Percentiles rank a stretch among this genome's conserved stretches.
phyloP scores from a whole-genome alignment of 2,113 vertebrate genomes.

The Ictalurus furcatus region DNA sequence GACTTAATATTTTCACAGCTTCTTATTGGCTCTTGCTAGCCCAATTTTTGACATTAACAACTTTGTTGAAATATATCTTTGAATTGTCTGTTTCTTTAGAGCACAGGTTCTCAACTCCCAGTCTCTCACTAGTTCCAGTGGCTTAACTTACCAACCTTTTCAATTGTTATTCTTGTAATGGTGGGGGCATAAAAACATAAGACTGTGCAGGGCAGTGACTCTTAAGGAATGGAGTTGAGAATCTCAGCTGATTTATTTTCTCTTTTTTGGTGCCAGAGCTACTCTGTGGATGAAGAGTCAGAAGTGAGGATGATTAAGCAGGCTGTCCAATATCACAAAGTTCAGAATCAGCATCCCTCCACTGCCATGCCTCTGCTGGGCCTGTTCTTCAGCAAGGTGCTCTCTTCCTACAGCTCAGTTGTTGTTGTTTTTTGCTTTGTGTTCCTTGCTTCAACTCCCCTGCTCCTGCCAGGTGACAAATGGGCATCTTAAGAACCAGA shows the following conservation, averaged over 20 bases:
- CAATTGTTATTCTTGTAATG: not conserved
- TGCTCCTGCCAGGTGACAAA: not conserved
- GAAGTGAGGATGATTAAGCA: constrained; percentile 74
- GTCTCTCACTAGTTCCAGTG: not conserved
- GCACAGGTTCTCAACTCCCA: not conserved
- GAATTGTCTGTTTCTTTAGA: no score
- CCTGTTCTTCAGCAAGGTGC: constrained; percentile 81
- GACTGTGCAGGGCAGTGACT: not conserved
- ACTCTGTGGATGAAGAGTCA: constrained; percentile 73
- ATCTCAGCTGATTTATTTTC: not conserved
- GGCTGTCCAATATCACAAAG: constrained; percentile 73
- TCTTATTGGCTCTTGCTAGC: not conserved
- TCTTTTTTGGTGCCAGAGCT: constrained; percentile 66
- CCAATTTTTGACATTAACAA: not conserved
- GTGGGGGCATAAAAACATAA: not conserved
- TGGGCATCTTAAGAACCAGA: not conserved
- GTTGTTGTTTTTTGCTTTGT: not conserved
- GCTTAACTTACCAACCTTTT: not conserved
- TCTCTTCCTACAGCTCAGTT: not conserved
- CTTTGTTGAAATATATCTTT: no score
- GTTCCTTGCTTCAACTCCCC: no score
- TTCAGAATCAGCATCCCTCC: constrained; percentile 66
- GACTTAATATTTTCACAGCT: not conserved
- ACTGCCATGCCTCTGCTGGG: constrained; percentile 73
- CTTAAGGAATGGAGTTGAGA: not conserved